A percentile compares a stretch with the other conserved stretches of the same genome.
Conservation (phyloP, 2,113 vertebrate species). For the Channa argus region DNA sequence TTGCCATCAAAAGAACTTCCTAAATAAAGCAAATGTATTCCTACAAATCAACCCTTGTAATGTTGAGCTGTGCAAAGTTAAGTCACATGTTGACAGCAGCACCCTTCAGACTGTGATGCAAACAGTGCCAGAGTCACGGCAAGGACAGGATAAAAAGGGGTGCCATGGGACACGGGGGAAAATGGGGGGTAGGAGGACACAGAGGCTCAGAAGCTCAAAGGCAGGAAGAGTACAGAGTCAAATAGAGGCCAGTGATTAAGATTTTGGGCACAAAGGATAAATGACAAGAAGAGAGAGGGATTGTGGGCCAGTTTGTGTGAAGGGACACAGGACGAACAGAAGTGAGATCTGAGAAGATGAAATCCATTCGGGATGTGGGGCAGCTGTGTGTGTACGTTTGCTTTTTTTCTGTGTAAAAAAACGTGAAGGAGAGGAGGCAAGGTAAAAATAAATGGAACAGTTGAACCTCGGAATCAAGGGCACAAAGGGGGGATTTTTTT, state of each 20-base stretch:
- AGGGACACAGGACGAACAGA: constrained; percentile 35
- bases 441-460: constrained; percentile 71
- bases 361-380: constrained; percentile 58
- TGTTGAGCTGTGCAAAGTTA: background rate
- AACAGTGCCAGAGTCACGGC: constrained; percentile 64
- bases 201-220: constrained; percentile 67
- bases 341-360: constrained; percentile 46
- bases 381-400: constrained; percentile 30
- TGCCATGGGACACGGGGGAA: constrained; percentile 54
- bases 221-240: constrained; percentile 72
- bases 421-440: constrained; percentile 44
- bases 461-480: constrained; percentile 71
- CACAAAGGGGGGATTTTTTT: constrained; percentile 69
- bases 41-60: constrained; percentile 19
- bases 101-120: constrained; percentile 66
- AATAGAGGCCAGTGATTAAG: constrained; percentile 70
- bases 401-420: constrained; percentile 30
- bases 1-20: constrained; percentile 18
- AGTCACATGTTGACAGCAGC: constrained; percentile 54
- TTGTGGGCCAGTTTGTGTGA: constrained; percentile 36
- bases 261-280: constrained; percentile 68
- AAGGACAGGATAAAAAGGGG: constrained; percentile 78
- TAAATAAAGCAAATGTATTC: constrained; percentile 16
- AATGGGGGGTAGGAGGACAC: constrained; percentile 55
- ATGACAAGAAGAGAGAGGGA: constrained; percentile 54